Conservation (phyloP, 2,797 vertebrate species). For the Pipistrellus pygmaeus region DNA sequence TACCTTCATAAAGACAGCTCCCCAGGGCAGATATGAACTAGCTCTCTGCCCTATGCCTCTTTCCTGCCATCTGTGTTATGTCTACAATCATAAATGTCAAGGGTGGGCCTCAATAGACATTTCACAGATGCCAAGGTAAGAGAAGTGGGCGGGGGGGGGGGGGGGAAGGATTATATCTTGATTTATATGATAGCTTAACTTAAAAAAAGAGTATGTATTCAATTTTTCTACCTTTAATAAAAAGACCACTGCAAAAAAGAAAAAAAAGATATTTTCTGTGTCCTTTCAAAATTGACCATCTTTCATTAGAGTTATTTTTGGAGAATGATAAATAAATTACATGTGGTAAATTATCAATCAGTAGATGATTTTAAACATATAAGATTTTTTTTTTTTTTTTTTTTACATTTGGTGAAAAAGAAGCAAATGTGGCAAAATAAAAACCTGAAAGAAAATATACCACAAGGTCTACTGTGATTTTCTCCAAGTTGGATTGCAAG, state of each 20-base stretch:
- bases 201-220: constrained; percentile 1
- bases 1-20: constrained; percentile 51
- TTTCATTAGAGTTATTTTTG: constrained; percentile 2
- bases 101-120: constrained; percentile 64
- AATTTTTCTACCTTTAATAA: not conserved
- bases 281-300: constrained; percentile 34
- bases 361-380: not conserved
- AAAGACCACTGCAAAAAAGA: constrained; percentile 21
- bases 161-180: constrained; percentile 29
- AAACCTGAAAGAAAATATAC: not conserved
- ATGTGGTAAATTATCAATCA: not conserved
- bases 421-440: not conserved
- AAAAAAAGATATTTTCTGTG: constrained; percentile 15
- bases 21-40: constrained; percentile 51
- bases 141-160: not conserved
- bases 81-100: constrained; percentile 79
- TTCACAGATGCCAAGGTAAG: constrained; percentile 71
- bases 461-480: not conserved
- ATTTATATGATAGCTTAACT: constrained; percentile 63
- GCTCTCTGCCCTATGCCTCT: constrained; percentile 39
- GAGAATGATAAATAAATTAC: constrained; percentile 47
- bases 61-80: constrained; percentile 72
- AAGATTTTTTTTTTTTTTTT: not conserved
- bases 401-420: not conserved
- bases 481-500: not conserved